Percentiles rank a stretch among this genome's conserved stretches.
Evolutionary conservation across 2,113 vertebrate genomes (phyloP).

Genomic region (Tachuris rubrigastra): DNA sequence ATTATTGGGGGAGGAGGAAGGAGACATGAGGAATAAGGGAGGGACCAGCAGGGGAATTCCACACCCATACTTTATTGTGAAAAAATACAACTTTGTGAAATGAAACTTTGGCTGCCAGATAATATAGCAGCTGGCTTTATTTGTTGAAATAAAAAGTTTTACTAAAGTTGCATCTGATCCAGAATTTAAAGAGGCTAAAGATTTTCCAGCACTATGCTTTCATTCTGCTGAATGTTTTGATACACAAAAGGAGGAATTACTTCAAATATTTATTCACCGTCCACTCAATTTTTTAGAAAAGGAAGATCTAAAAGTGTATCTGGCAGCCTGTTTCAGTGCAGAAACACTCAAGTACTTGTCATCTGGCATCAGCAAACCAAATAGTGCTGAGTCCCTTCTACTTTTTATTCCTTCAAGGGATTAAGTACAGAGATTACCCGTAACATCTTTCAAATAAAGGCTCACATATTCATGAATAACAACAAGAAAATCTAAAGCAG

Average conservation of each 20-base stretch:
- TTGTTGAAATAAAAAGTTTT: neutral
- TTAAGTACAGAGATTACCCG: conserved; percentile 16
- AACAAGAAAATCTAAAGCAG: neutral
- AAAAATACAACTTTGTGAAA: neutral
- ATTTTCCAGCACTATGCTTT: neutral
- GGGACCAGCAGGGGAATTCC: neutral
- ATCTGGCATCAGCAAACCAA: neutral
- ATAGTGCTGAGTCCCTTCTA: neutral
- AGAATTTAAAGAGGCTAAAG: neutral
- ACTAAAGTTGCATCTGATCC: neutral
- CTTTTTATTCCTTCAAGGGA: neutral
- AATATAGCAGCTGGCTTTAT: neutral
- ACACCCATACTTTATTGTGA: neutral
- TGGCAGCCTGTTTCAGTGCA: neutral
- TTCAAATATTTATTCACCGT: conserved; percentile 12
- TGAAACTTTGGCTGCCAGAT: neutral
- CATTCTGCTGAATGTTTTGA: neutral
- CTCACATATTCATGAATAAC: neutral
- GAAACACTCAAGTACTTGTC: neutral
- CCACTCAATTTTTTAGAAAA: neutral
- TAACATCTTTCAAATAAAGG: neutral
- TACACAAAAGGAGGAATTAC: neutral
- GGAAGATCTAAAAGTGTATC: neutral
- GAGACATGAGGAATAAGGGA: neutral
- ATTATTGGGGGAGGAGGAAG: neutral